These are phyloP conservation scores for Metellina segmentata DNA, from an alignment of 2,888 invertebrate species.

Conservation along the genomic window DNA sequence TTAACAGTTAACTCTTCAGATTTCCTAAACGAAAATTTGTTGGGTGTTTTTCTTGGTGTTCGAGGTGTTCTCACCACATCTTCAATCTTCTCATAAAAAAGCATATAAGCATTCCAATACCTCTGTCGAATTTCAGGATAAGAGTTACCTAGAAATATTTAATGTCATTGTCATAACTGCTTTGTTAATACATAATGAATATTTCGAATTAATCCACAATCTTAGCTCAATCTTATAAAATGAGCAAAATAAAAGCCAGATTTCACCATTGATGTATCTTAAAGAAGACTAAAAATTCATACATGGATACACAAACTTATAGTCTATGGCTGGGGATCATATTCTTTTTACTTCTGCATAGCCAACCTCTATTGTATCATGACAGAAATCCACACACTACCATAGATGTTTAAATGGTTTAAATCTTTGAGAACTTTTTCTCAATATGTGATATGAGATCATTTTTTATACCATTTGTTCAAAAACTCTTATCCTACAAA, in stretches of 20 bases:
- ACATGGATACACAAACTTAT: too few relatives aligned
- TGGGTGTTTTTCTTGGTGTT: conserved; percentile 78
- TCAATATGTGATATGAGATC: too few relatives aligned
- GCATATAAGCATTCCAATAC: conserved; percentile 84
- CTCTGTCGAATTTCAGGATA: conserved; percentile 82
- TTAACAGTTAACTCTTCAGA: conserved; percentile 63
- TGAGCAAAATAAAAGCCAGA: neutral
- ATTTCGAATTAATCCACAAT: neutral
- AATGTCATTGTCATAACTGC: neutral
- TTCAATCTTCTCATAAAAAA: conserved; percentile 82
- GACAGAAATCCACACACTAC: too few relatives aligned
- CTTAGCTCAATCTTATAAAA: neutral
- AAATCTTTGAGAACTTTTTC: too few relatives aligned
- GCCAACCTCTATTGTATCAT: too few relatives aligned
- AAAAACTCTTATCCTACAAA: too few relatives aligned
- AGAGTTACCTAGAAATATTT: conserved; percentile 78
- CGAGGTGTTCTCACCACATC: conserved; percentile 79
- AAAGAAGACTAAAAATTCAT: too few relatives aligned
- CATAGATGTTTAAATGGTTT: too few relatives aligned
- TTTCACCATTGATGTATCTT: too few relatives aligned
- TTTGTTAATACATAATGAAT: neutral
- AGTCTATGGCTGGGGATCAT: too few relatives aligned
- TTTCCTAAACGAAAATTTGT: conserved; percentile 72
- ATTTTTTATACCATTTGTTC: too few relatives aligned
- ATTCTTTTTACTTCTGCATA: too few relatives aligned